Base-by-base conservation (phyloP, 2,113 vertebrate species). In the Corvus hawaiiensis region DNA sequence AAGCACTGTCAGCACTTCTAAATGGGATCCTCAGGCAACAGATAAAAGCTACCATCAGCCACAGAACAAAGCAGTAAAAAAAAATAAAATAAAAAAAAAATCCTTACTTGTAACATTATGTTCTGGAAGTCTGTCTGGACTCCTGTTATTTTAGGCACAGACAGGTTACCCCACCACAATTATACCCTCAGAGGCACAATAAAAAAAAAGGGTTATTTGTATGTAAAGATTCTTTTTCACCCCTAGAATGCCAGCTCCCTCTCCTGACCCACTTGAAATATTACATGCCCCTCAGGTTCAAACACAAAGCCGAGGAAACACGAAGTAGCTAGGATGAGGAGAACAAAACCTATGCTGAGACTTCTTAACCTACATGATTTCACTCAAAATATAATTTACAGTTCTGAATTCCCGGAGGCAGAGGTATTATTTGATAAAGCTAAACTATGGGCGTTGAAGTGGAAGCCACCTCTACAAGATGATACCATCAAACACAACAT, bases 191-290 rank as follows among this genome's bases (percentile, higher is more conserved):
- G 24, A 77, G 5, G 7, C 35, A 69, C 6, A 73, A 62, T 27
- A 4, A 30, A n/a, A 43, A 43, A 46, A 64, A 28, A 2, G 3
- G 6, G 16, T 52, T 86, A 24, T 54, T 64, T 68, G 13, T n/a
- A 66, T 0, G 8, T 23, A 51, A 72, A 64, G 33, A 76, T 39
- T 64, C 37, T n/a, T 90, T 95, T 84, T 32, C 77, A 76, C 95
- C 92, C 90, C 73, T 74, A 63, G 76, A 74, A 78, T 85, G 33
- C 37, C 84, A 91, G 95, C 93, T 97, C 87, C 93, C 93, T 26
- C 89, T 91, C 71, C 91, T 87, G 93, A 95, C 71, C n/a, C 74
- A 61, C 68, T 24, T 75, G 56, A 74, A 92, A 93, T 71, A 96
- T 28, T 96, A 74, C 92, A 93, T 6, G 56, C n/a, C 61, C 6